Evolutionary conservation across 2,797 vertebrate genomes (phyloP).

Genomic region (Carapus acus): DNA sequence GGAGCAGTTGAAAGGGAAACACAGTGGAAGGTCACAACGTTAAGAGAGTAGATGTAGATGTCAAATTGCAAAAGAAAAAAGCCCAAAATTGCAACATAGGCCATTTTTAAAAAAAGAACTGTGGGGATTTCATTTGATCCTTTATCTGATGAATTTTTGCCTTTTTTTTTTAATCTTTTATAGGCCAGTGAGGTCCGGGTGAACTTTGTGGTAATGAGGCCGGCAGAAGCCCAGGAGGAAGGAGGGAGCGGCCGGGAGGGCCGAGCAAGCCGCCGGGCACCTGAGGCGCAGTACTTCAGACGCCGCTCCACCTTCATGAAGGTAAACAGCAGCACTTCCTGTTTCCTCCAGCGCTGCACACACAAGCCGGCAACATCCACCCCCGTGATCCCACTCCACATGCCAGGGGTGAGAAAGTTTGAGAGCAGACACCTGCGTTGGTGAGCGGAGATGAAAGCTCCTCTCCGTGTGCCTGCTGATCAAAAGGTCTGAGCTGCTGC

Average conservation of each 20-base stretch:
- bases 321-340: constrained; percentile 56
- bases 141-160: background rate
- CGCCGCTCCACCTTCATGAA: constrained; percentile 80
- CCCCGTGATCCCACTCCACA: background rate
- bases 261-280: constrained; percentile 65
- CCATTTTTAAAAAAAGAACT: no score
- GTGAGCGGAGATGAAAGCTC: constrained; percentile 72
- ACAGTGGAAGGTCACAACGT: no score
- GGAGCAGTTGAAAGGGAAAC: no score
- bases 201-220: constrained; percentile 87
- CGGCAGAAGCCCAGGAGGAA: constrained; percentile 73
- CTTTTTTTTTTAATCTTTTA: constrained; percentile 2
- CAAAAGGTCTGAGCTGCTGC: constrained; percentile 74
- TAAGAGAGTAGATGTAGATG: no score
- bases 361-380: constrained; percentile 29
- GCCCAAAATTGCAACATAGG: no score
- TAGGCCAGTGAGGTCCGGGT: constrained; percentile 86
- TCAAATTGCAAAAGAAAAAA: no score
- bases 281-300: constrained; percentile 76
- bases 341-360: no score
- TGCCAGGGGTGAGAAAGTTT: constrained; percentile 52
- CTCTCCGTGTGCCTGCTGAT: constrained; percentile 67
- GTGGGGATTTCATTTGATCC: no score
- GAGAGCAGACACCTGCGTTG: constrained; percentile 64
- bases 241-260: constrained; percentile 66